Base-by-base conservation (phyloP, 2,888 invertebrate species). In the Parnassius glacialis region DNA sequence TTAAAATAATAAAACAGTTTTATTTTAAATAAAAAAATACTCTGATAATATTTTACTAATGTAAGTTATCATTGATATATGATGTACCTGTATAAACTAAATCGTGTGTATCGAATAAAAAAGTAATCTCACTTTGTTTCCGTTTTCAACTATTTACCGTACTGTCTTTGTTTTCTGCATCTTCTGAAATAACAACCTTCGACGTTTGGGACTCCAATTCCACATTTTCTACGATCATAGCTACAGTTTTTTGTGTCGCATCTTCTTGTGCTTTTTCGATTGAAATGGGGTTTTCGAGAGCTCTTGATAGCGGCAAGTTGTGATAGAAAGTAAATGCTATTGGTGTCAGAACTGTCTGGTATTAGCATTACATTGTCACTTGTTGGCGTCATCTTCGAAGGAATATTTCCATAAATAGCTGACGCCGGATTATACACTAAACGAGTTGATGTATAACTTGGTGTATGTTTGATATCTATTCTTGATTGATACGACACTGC, bases 401-500 rank as follows among this genome's bases (percentile, higher is more conserved):
- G 75, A 58, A 69, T 73, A n/a, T 66, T 64, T 13, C 72, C 69
- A 55, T 76, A 79, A 34, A 83, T 60, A 0, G 75, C 68, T 20
- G 74, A 64, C 43, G 81, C 66, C 5, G 78, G 85, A 62, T 76
- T 84, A 63, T 88, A 89, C 47, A 88, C 69, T 10, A 87, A 61
- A 1, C 85, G 85, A 0, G 76, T 68, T 2, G 81, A 66, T 65
- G 86, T 66, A 44, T 79, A 70, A 1, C 71, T 74, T 41, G 85
- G 85, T 25, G 75, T 74, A 59, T 87, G 84, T 59, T 76, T 80
- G 53, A 93, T 89, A 68, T 93, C 90, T 58, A 92, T 83, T 57
- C 92, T 86, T 57, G 93, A 93, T 74, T 93, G 93, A 74, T 92
- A 92, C 1, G 92, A 92, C 25, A 93, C 92, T 52, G 93, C 88